A percentile compares a stretch with the other conserved stretches of the same genome.
Conservation (phyloP, 2,888 invertebrate species). For the Dusona sp. region DNA sequence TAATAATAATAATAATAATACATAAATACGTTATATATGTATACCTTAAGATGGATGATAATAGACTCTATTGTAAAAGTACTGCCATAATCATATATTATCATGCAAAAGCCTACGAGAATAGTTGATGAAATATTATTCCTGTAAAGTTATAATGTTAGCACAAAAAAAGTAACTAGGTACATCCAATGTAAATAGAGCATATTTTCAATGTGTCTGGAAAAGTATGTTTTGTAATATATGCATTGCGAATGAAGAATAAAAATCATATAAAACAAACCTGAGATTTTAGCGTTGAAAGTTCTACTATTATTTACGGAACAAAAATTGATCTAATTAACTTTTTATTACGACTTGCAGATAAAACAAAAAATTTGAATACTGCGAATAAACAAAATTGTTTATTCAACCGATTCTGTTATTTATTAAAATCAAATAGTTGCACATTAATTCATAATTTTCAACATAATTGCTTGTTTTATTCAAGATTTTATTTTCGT, state of each 20-base stretch:
- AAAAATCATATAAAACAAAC: slow-evolving; percentile 77
- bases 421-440: not conserved
- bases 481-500: not conserved
- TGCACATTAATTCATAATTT: not conserved
- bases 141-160: slow-evolving; percentile 80
- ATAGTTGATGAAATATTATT: slow-evolving; percentile 81
- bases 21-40: slow-evolving; percentile 74
- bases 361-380: not conserved
- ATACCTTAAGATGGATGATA: slow-evolving; percentile 71
- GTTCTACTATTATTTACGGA: not conserved
- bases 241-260: slow-evolving; percentile 83
- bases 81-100: slow-evolving; percentile 84
- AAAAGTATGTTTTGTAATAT: slow-evolving; percentile 85
- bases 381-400: not conserved
- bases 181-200: slow-evolving; percentile 84
- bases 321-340: not conserved
- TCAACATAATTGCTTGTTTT: not conserved
- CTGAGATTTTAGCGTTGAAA: not conserved
- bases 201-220: slow-evolving; percentile 85
- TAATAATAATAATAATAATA: too few species aligned
- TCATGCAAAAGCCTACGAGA: slow-evolving; percentile 82
- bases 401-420: not conserved
- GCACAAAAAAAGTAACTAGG: slow-evolving; percentile 66
- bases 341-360: not conserved
- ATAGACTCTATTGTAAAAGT: slow-evolving; percentile 84